Percentiles rank a stretch among this genome's conserved stretches.
Evolutionary conservation across 2,113 vertebrate species (phyloP).

Genomic region (Sinosuthora webbiana): DNA sequence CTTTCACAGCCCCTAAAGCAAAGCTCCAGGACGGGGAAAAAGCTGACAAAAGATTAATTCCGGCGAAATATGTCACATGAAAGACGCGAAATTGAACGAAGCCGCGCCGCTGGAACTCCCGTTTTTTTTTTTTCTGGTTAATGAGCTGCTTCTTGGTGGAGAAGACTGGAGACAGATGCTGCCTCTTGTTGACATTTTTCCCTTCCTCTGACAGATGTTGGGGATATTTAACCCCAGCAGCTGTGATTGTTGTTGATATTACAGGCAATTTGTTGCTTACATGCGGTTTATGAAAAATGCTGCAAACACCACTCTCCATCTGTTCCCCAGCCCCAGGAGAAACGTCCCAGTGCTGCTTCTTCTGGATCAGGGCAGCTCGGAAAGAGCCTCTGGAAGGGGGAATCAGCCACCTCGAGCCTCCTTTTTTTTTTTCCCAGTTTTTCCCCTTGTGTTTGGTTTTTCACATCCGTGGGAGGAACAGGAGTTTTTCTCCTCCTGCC

Average conservation of each 20-base stretch:
- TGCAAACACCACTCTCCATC: slow-evolving; percentile 13
- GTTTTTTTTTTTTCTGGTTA: neutral
- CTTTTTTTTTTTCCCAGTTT: no score
- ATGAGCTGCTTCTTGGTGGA: neutral
- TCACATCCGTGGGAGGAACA: neutral
- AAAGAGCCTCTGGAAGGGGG: neutral
- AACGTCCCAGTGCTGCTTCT: neutral
- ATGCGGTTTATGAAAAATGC: neutral
- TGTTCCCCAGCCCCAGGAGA: neutral
- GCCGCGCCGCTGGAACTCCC: neutral
- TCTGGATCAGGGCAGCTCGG: neutral
- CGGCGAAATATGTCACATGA: neutral
- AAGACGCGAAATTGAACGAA: neutral
- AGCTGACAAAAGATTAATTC: neutral
- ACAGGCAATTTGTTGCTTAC: slow-evolving; percentile 33
- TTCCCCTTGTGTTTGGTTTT: neutral
- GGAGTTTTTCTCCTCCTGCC: neutral
- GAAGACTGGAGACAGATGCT: neutral
- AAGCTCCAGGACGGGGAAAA: neutral
- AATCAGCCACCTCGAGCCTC: neutral
- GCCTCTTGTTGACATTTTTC: neutral
- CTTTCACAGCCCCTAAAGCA: neutral
- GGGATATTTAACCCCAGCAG: slow-evolving; percentile 1
- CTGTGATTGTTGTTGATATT: slow-evolving; percentile 43
- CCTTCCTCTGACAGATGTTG: slow-evolving; percentile 25